Evolutionary conservation across 2,888 invertebrate genomes (phyloP), one percentile per base, ranked within the genome.

Genomic region (Oegoconia quadripuncta): DNA sequence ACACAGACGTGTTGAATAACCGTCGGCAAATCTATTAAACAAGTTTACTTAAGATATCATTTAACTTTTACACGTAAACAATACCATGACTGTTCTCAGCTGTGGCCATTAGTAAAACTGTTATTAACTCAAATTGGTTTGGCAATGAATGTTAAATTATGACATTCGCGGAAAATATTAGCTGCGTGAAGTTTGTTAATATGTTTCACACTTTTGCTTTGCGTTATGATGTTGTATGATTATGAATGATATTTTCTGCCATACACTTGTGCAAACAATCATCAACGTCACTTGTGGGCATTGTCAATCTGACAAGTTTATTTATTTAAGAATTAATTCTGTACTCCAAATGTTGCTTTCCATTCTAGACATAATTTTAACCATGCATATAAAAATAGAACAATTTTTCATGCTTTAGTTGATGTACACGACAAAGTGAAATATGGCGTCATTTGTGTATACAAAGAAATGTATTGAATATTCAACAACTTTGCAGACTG

Each of bases 251-350:
- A 20, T 20, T 20, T 20, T 20, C 5, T 6, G 8, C 20, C 8
- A 8, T n/a, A 27, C 64, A 62, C 45, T 56, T 62, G 58, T 52
- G 30, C 42, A 56, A 59, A 64, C 40, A 52, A 43, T 20, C 51
- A 39, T 54, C 51, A 51, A 34, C 48, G 49, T 49, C 45, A 45
- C 37, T 46, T 47, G 37, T 48, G 46, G 35, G 43, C 50, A 43
- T 51, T 46, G 43, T 56, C 43, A 50, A 55, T 41, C 46, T 33
- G 28, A 51, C 55, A 52, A 22, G 9, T 9, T 22, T 5, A 2
- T 22, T 3, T 22, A 9, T n/a, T n/a, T n/a, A n/a, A n/a, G n/a
- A n/a, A n/a, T n/a, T n/a, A n/a, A n/a, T n/a, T n/a, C n/a, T n/a
- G n/a, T n/a, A n/a, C n/a, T n/a, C n/a, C n/a, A n/a, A n/a, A n/a